phyloP scores from a whole-genome alignment of 1,140 invertebrate species.

The Periplaneta americana region DNA sequence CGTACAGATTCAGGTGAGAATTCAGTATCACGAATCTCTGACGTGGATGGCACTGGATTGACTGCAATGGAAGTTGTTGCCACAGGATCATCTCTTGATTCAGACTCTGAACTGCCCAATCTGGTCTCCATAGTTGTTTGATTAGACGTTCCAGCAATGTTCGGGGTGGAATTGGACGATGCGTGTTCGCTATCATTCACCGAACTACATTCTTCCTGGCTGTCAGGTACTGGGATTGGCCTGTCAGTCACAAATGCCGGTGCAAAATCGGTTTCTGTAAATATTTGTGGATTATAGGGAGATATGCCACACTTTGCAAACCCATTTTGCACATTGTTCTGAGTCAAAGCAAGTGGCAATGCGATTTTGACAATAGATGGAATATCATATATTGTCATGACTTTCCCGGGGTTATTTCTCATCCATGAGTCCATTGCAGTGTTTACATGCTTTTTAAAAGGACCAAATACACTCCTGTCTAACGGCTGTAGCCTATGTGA shows the following conservation, averaged over 20 bases:
- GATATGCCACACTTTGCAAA: constrained; percentile 30
- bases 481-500: constrained; percentile 33
- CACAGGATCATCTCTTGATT: not conserved
- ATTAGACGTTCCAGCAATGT: too few relatives aligned
- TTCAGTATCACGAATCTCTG: not conserved
- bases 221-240: constrained; percentile 12
- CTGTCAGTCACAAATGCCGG: constrained; percentile 32
- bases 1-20: constrained; percentile 10
- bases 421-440: constrained; percentile 25
- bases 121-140: not conserved
- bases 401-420: constrained; percentile 23
- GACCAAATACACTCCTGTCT: constrained; percentile 27
- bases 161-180: too few relatives aligned
- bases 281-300: constrained; percentile 33
- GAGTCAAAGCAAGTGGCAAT: constrained; percentile 27
- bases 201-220: too few relatives aligned
- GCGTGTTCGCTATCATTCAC: too few relatives aligned
- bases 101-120: not conserved
- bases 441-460: constrained; percentile 25
- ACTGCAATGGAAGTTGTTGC: not conserved
- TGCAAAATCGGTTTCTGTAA: constrained; percentile 34
- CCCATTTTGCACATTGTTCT: constrained; percentile 30
- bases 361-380: constrained; percentile 26
- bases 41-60: not conserved
- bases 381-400: constrained; percentile 31